phyloP scores from a whole-genome alignment of 2,113 vertebrate genomes.

The Anoura caudifer region DNA sequence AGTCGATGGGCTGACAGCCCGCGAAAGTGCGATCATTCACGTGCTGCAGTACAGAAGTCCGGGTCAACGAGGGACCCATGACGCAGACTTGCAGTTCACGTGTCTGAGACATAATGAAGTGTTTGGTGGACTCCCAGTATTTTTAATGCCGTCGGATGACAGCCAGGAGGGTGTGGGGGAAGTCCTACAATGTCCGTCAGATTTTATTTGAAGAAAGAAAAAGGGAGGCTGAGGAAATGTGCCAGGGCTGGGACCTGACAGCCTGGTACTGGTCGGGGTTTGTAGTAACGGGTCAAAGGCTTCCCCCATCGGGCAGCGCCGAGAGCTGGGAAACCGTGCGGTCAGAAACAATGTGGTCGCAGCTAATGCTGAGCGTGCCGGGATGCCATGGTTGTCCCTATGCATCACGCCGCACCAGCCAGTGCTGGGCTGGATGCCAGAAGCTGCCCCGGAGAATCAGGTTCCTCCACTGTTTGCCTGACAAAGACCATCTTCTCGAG shows the following conservation, averaged over 20 bases:
- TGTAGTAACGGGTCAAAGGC: neutral
- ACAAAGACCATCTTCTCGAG: neutral
- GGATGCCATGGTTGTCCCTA: neutral
- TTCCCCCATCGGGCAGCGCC: neutral
- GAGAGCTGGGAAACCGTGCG: neutral
- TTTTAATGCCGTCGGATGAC: neutral
- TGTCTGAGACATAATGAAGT: neutral
- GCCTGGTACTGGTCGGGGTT: neutral
- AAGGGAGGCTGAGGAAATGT: neutral
- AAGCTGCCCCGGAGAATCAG: neutral
- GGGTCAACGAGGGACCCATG: neutral
- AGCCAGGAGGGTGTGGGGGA: neutral
- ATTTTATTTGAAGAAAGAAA: too few relatives aligned
- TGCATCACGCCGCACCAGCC: neutral
- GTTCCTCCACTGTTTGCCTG: neutral
- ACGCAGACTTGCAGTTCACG: neutral
- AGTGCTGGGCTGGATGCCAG: neutral
- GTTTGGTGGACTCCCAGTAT: neutral
- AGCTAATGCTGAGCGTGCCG: neutral
- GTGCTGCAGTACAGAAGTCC: neutral
- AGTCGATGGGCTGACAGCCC: neutral
- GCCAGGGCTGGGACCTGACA: neutral
- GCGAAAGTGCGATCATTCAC: neutral
- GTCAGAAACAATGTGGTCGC: neutral
- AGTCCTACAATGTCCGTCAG: neutral